A percentile compares a stretch with the other conserved stretches of the same genome.
Conservation (phyloP, 2,113 vertebrate species). For the Brienomyrus longianalis region DNA sequence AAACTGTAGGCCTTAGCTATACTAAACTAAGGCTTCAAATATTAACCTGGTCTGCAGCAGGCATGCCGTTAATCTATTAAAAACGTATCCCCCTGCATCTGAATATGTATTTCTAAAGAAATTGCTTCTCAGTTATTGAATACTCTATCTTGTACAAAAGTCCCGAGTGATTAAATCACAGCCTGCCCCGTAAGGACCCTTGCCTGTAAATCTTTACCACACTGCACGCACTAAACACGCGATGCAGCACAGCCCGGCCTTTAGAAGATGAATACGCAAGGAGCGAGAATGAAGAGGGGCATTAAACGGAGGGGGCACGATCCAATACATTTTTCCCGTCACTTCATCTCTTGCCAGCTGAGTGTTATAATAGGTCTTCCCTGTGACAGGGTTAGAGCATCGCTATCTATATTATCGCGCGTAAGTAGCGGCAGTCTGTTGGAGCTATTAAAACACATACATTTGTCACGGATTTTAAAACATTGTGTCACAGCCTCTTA, state of each 20-base stretch:
- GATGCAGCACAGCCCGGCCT: neutral
- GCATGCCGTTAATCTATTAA: neutral
- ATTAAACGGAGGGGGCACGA: constrained; percentile 23
- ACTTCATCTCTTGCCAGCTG: constrained; percentile 34
- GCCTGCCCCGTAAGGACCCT: neutral
- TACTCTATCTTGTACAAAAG: neutral
- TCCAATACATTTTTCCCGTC: constrained; percentile 31
- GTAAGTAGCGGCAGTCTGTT: constrained; percentile 44
- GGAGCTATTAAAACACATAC: constrained; percentile 43
- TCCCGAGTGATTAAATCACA: neutral
- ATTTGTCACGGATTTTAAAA: constrained; percentile 53
- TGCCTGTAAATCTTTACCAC: neutral
- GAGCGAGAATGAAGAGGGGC: constrained; percentile 35
- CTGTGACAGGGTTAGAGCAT: constrained; percentile 36
- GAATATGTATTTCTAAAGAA: neutral
- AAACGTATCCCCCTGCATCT: neutral
- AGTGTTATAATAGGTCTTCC: constrained; percentile 37
- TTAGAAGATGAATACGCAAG: constrained; percentile 23
- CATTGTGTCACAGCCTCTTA: constrained; percentile 35
- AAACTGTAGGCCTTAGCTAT: neutral
- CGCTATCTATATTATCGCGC: constrained; percentile 39
- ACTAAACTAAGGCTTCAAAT: neutral
- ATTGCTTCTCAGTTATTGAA: constrained; percentile 8
- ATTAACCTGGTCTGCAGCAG: neutral
- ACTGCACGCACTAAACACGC: neutral